A percentile compares a stretch with the other conserved stretches of the same genome.
phyloP scores from a whole-genome alignment of 2,888 invertebrate genomes.

The Vanessa cardui region DNA sequence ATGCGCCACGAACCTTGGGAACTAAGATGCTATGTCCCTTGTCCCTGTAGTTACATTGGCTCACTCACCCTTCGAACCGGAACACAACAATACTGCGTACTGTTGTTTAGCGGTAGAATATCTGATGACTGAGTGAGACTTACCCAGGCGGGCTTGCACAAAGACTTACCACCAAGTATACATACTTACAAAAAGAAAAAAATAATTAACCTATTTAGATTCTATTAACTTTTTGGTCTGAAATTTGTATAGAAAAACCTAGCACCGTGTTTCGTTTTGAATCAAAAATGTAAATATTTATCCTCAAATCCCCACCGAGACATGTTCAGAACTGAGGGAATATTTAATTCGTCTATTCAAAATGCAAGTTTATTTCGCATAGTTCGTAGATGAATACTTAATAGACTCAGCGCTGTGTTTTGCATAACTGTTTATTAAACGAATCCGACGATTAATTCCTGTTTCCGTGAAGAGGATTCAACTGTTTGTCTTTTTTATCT shows the following conservation, averaged over 20 bases:
- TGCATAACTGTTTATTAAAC: constrained; percentile 34
- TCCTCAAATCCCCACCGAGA: constrained; percentile 17
- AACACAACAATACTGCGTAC: no score
- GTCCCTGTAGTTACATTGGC: no score
- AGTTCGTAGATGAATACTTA: constrained; percentile 32
- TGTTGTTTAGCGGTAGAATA: no score
- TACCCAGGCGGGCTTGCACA: no score
- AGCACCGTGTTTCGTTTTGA: not conserved
- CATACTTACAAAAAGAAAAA: no score
- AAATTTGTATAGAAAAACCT: not conserved
- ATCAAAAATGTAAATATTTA: constrained; percentile 13
- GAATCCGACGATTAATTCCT: constrained; percentile 13
- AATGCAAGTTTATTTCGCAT: constrained; percentile 28
- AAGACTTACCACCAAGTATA: no score
- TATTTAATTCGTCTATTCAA: constrained; percentile 27
- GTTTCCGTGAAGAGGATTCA: constrained; percentile 32
- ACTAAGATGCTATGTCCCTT: no score
- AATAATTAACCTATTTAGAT: no score
- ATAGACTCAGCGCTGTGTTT: constrained; percentile 28
- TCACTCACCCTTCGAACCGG: no score
- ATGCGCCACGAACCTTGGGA: no score
- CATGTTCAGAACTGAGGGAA: constrained; percentile 29
- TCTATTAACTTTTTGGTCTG: not conserved
- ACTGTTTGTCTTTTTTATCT: constrained; percentile 4
- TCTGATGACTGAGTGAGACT: no score